A percentile compares a stretch with the other conserved stretches of the same genome.
These are phyloP conservation scores for Turnix velox DNA, from an alignment of 2,113 vertebrate genomes.

Conservation along the genomic window DNA sequence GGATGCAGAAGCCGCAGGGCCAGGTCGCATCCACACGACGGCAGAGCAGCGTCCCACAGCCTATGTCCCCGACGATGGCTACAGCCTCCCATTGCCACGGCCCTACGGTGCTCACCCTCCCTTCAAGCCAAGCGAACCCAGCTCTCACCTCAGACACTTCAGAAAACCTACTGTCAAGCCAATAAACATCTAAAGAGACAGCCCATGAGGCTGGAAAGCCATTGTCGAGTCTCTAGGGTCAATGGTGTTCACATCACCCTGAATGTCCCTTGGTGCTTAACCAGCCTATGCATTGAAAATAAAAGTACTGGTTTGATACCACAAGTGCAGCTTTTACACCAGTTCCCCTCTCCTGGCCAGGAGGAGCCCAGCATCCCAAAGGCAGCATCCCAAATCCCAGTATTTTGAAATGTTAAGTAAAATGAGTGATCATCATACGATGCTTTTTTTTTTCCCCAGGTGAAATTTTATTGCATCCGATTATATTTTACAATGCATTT, in stretches of 20 bases:
- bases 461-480: constrained; percentile 17
- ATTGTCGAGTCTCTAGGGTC: neutral
- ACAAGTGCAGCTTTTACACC: neutral
- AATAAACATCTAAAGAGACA: constrained; percentile 71
- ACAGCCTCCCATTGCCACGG: constrained; percentile 75
- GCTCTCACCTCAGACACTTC: constrained; percentile 79
- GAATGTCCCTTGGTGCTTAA: neutral
- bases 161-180: constrained; percentile 78
- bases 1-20: constrained; percentile 64
- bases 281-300: neutral
- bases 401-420: neutral
- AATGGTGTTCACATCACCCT: neutral
- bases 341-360: neutral
- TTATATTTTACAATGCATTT: neutral
- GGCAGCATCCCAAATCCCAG: neutral
- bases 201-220: neutral
- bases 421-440: neutral
- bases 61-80: constrained; percentile 70
- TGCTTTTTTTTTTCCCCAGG: neutral
- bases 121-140: constrained; percentile 78
- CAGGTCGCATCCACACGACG: constrained; percentile 65
- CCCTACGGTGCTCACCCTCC: constrained; percentile 81
- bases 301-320: neutral
- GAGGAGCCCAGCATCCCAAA: neutral
- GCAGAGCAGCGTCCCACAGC: constrained; percentile 79